Evolutionary conservation across 2,888 invertebrate genomes (phyloP).

Genomic region (Epinotia ramella): DNA sequence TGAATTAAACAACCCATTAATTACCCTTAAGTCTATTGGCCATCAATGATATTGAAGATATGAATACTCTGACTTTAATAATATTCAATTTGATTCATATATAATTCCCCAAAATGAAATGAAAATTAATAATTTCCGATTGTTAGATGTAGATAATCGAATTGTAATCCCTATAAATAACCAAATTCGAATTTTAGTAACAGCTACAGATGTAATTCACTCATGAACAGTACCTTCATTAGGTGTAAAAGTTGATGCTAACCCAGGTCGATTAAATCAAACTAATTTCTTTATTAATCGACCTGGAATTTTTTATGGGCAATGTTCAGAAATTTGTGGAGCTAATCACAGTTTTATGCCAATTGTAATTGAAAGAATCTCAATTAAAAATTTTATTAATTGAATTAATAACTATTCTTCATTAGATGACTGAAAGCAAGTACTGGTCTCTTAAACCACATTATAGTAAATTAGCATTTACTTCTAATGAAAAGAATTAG

Average conservation of each 20-base stretch:
- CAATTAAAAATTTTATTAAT: constrained; percentile 83
- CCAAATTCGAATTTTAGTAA: constrained; percentile 87
- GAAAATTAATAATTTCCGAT: constrained; percentile 76
- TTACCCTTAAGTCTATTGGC: constrained; percentile 87
- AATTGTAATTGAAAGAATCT: constrained; percentile 87
- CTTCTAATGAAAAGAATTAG: constrained; percentile 88
- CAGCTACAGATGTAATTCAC: constrained; percentile 88
- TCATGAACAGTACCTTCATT: constrained; percentile 87
- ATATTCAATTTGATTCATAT: constrained; percentile 87
- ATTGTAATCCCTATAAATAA: constrained; percentile 85
- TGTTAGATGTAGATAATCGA: constrained; percentile 88
- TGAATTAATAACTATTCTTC: constrained; percentile 83
- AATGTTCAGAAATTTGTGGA: constrained; percentile 94
- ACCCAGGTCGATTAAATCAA: constrained; percentile 88
- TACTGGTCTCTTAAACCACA: constrained; percentile 89
- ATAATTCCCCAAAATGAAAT: constrained; percentile 79
- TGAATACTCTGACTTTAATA: constrained; percentile 87
- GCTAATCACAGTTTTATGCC: constrained; percentile 93
- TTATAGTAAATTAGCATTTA: constrained; percentile 87
- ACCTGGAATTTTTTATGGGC: constrained; percentile 88
- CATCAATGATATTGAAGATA: constrained; percentile 89
- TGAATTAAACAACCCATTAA: constrained; percentile 85
- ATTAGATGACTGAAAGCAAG: constrained; percentile 89
- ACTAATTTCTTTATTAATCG: constrained; percentile 86
- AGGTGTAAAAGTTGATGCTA: constrained; percentile 88